Evolutionary conservation across 2,113 vertebrate genomes (phyloP), one percentile per base, ranked within the genome.

Genomic region (Elephantulus edwardii): DNA sequence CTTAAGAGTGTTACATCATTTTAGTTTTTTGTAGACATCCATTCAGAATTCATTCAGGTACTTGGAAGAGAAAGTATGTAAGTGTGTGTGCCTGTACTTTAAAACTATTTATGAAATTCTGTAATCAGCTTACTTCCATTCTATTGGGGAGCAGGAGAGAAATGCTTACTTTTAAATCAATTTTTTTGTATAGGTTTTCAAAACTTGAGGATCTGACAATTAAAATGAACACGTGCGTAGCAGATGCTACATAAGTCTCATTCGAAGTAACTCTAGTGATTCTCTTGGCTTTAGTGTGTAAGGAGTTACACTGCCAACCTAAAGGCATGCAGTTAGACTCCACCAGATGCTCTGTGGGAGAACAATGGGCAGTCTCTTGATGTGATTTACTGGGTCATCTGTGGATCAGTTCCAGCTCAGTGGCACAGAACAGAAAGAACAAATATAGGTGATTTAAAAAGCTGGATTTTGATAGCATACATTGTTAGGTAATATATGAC

Each of bases 111-210:
- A 60, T 71, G 46, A 50, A 30, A 62, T 56, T 77, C 35, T 33
- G 14, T 68, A 33, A 72, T 83, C 10, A 38, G 6, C 20, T 46
- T 42, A 44, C 64, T 44, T 78, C 13, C 38, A n/a, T 85, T 81
- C 88, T 60, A 46, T 35, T 86, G 42, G 52, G 16, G 44, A 94
- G 28, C 20, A 77, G 68, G 3, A 58, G 13, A 44, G 56, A 60
- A 38, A 52, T 42, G 52, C 30, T 86, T 64, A 35, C 33, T 70
- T 90, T 62, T 75, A 88, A 85, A 28, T 90, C 38, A 44, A 56
- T 56, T 91, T 93, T 91, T 93, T 90, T 90, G 6, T 54, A 2
- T 86, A 78, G 60, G 2, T 50, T 79, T 86, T 79, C 62, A 26
- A 60, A 70, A 80, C 71, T 83, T 89, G 46, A 91, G 66, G 33